Conservation (phyloP, 2,797 vertebrate species). For the Anableps anableps region DNA sequence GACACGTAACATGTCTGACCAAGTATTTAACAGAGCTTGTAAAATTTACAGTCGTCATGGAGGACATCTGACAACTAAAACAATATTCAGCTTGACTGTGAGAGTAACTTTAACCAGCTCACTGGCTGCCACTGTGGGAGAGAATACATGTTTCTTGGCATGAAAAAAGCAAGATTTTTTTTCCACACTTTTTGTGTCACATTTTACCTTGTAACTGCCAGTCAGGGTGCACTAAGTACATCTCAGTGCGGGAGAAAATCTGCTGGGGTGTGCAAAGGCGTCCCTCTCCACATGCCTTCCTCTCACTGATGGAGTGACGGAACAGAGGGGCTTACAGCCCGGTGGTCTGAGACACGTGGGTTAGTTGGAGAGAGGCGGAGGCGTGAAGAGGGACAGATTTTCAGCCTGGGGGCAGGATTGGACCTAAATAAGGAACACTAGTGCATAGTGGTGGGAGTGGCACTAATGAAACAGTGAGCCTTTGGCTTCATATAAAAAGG, state of each 20-base stretch:
- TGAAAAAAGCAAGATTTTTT: conserved; percentile 27
- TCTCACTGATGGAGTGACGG: conserved; percentile 55
- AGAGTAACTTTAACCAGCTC: conserved; percentile 21
- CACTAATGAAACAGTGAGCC: conserved; percentile 52
- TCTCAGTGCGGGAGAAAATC: conserved; percentile 49
- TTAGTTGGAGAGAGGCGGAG: conserved; percentile 38
- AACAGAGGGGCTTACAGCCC: conserved; percentile 45
- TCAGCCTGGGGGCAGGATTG: conserved; percentile 59
- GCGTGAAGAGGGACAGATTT: conserved; percentile 66
- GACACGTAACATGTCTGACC: not conserved
- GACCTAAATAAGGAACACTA: conserved; percentile 72
- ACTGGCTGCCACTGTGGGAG: conserved; percentile 37
- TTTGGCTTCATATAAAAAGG: too few species aligned
- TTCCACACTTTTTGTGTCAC: conserved; percentile 49
- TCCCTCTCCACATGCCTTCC: conserved; percentile 35
- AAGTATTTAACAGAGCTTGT: not conserved
- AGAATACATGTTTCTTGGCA: conserved; percentile 37
- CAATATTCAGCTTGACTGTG: conserved; percentile 30
- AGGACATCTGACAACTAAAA: conserved; percentile 27
- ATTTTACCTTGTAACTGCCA: conserved; percentile 65
- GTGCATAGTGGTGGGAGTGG: conserved; percentile 64
- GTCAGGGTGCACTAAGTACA: conserved; percentile 44
- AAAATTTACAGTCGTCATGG: not conserved
- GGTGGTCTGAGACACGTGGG: conserved; percentile 41
- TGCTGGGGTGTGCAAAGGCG: conserved; percentile 43